phyloP scores from a whole-genome alignment of 2,797 vertebrate species.

The Aldrovandia affinis region DNA sequence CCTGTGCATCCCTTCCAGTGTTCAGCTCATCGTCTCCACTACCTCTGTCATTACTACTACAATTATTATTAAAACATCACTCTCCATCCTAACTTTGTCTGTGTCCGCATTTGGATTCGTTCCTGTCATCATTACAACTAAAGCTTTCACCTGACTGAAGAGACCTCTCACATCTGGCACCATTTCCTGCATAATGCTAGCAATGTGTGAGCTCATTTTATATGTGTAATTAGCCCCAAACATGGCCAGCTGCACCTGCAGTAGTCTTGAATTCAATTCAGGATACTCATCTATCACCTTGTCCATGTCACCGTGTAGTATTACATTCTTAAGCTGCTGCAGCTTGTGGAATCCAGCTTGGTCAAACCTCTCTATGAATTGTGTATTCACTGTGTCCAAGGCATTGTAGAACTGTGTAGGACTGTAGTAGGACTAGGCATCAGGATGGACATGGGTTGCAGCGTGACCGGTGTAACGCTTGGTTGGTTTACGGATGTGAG shows the following conservation, averaged over 20 bases:
- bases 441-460: neutral
- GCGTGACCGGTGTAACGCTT: neutral
- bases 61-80: no score
- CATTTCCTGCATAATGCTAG: slow-evolving; percentile 7
- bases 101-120: no score
- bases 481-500: neutral
- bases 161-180: slow-evolving; percentile 13
- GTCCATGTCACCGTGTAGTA: slow-evolving; percentile 1
- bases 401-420: neutral
- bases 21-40: no score
- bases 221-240: slow-evolving; percentile 20
- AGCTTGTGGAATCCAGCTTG: slow-evolving; percentile 18
- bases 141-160: slow-evolving; percentile 2
- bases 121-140: no score
- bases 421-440: neutral
- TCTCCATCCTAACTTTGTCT: no score
- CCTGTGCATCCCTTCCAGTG: no score
- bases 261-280: slow-evolving; percentile 26
- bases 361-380: slow-evolving; percentile 13
- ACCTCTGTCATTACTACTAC: no score
- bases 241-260: slow-evolving; percentile 23
- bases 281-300: slow-evolving; percentile 19
- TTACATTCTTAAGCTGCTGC: slow-evolving; percentile 10
- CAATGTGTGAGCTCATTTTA: slow-evolving; percentile 14
- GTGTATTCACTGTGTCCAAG: slow-evolving; percentile 4